Evolutionary conservation across 2,113 vertebrate genomes (phyloP).

Genomic region (Trochalopteron elliotii): DNA sequence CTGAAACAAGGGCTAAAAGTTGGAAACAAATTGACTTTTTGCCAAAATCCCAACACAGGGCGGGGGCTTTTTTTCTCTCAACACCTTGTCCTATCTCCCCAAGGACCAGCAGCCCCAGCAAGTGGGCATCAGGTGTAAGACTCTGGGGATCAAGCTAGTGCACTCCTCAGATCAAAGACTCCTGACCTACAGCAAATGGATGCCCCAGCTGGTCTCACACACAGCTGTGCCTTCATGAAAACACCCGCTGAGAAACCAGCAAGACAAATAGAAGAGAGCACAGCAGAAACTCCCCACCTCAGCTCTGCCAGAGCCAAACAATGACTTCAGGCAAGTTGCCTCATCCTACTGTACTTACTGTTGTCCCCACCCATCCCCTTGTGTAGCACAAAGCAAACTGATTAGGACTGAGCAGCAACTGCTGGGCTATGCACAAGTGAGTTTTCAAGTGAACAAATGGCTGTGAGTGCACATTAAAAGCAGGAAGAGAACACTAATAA

Average conservation of each 20-base stretch:
- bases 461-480: neutral
- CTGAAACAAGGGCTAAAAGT: neutral
- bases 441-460: neutral
- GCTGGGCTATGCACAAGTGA: neutral
- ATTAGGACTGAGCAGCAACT: neutral
- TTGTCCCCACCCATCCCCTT: neutral
- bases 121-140: neutral
- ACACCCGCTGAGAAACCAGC: neutral
- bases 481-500: neutral
- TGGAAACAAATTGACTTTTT: neutral
- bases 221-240: neutral
- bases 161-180: neutral
- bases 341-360: neutral
- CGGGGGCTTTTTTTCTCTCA: neutral
- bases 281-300: neutral
- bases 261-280: neutral
- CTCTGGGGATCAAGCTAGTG: neutral
- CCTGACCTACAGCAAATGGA: neutral
- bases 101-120: neutral
- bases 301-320: neutral
- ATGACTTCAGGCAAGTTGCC: neutral
- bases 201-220: neutral
- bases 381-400: neutral
- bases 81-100: neutral
- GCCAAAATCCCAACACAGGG: neutral